phyloP scores from a whole-genome alignment of 2,888 invertebrate genomes.

The Amphipyra berbera region DNA sequence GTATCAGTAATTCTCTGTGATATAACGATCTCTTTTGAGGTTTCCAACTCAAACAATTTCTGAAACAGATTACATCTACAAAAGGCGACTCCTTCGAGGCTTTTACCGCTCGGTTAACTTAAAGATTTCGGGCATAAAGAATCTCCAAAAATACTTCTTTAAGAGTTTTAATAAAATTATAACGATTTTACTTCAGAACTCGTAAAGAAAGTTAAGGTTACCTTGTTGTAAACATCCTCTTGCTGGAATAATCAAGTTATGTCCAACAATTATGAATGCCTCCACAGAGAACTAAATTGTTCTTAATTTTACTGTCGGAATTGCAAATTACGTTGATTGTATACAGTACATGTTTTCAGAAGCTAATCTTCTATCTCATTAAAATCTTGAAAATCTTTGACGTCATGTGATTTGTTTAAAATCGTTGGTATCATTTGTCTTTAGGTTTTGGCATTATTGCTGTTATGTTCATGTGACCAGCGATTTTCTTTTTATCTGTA shows the following conservation, averaged over 20 bases:
- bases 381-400: slow-evolving; percentile 38
- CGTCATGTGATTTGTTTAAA: slow-evolving; percentile 42
- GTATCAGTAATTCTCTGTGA: slow-evolving; percentile 50
- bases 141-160: slow-evolving; percentile 49
- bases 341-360: slow-evolving; percentile 15
- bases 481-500: slow-evolving; percentile 42
- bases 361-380: slow-evolving; percentile 52
- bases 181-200: slow-evolving; percentile 40
- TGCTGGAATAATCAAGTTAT: slow-evolving; percentile 17
- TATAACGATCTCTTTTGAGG: slow-evolving; percentile 39
- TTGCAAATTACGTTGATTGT: slow-evolving; percentile 4
- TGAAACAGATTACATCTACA: slow-evolving; percentile 48
- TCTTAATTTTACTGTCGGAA: slow-evolving; percentile 9
- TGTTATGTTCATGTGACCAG: slow-evolving; percentile 32
- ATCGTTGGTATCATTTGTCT: slow-evolving; percentile 27
- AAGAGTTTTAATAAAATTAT: slow-evolving; percentile 48
- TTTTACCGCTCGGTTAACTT: slow-evolving; percentile 50
- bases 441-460: slow-evolving; percentile 1
- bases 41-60: slow-evolving; percentile 47
- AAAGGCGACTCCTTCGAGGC: slow-evolving; percentile 29
- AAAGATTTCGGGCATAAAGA: slow-evolving; percentile 49
- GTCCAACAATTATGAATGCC: slow-evolving; percentile 14
- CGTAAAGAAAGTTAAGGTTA: slow-evolving; percentile 40
- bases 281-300: neutral
- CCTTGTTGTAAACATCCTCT: slow-evolving; percentile 35